Base-by-base conservation (phyloP, 1,140 invertebrate species). In the Drosophila pachea region DNA sequence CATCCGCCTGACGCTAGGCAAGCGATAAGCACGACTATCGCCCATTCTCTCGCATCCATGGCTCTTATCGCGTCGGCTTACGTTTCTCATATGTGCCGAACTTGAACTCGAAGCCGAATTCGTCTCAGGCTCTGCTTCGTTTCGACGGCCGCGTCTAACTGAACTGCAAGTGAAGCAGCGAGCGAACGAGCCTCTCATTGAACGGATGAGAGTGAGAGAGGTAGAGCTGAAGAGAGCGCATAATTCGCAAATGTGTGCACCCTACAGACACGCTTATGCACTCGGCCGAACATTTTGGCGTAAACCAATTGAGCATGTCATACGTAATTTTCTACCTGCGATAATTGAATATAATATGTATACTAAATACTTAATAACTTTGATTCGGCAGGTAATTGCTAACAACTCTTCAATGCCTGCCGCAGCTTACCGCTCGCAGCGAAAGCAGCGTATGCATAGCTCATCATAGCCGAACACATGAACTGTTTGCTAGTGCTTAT, bases 141-240 rank as follows among this genome's bases (percentile, higher is more conserved):
- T 58, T 36, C 52, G 42, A 36, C 6, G 35, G 36, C 42, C 43
- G 62, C 55, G 45, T 43, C 12, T 40, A 45, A 69, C 47, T 65
- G 40, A 69, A 45, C 12, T 43, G 2, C 7, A 9, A 43, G 45
- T 9, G 22, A 33, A 31, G 5, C 59, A 52, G 50, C 3, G 22
- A 35, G 14, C 40, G 48, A 47, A 29, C 33, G 16, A 4, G 2
- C 35, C 32, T 8, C 31, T 11, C 32, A 7, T 9, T 45, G 7
- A 14, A 43, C 2, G 0, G 16, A 22, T 12, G 38, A 40, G 38
- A 40, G 11, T 4, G 11, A 40, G n/a, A 40, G 38, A 40, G 38
- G 0, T 11, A 40, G 38, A 12, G 11, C 3, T 11, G 12, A n/a
- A n/a, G 38, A 40, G 38, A n/a, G 38, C 4, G 38, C 6, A n/a